Evolutionary conservation across 1,140 invertebrate genomes (phyloP).

Genomic region (Oedothorax gibbosus): DNA sequence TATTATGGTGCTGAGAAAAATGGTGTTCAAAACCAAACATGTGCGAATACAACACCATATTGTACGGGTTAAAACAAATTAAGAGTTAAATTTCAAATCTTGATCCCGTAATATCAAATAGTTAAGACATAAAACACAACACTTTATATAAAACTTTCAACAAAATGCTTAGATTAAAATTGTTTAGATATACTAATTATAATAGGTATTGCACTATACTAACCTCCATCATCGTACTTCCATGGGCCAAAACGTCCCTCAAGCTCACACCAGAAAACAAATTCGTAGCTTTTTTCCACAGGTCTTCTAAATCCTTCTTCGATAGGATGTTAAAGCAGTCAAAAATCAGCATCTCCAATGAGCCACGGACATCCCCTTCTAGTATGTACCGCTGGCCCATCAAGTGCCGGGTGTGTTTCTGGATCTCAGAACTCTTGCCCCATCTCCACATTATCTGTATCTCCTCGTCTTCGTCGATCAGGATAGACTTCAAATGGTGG

Average conservation of each 20-base stretch:
- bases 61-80: no score
- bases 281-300: constrained; percentile 12
- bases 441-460: not conserved
- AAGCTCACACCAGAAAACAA: constrained; percentile 9
- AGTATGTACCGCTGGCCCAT: constrained; percentile 21
- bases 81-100: no score
- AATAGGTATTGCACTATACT: not conserved
- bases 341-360: constrained; percentile 36
- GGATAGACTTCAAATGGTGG: not conserved
- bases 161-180: no score
- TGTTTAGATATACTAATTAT: no score
- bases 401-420: not conserved
- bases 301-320: not conserved
- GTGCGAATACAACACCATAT: no score
- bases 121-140: no score
- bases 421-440: constrained; percentile 27
- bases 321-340: constrained; percentile 32
- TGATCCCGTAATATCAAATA: no score
- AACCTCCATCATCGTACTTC: constrained; percentile 6
- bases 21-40: no score
- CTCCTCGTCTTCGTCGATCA: constrained; percentile 29
- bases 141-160: no score
- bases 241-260: constrained; percentile 17
- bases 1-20: no score
- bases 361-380: constrained; percentile 19